Evolutionary conservation across 2,888 invertebrate species (phyloP), one percentile per base, ranked within the genome.

Genomic region (Sinodicranocentrus sp.): DNA sequence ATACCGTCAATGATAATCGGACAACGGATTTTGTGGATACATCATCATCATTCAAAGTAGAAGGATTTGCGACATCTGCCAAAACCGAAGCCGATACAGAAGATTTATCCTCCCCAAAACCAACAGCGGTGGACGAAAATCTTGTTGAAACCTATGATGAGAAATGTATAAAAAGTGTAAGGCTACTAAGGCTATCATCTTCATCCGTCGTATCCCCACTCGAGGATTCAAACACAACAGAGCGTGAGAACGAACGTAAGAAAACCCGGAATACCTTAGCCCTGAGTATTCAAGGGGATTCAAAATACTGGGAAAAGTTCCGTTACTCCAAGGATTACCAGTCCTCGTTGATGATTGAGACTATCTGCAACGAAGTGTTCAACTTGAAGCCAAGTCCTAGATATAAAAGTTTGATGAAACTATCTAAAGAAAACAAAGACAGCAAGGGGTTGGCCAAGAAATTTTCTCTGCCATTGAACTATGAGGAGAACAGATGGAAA

Each of bases 281-380:
- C 44, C 59, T 77, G 43, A 68, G 77, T 25, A 78, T 78, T 52
- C 78, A 70, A 28, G 61, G 70, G 26, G 78, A 78, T 52, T 63
- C 78, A 33, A 48, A 78, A 13, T 78, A 78, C 70, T 78, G 78
- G 78, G 78, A 78, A 70, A 78, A 78, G 78, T 78, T 78, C 39
- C 78, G 78, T 43, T 61, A 70, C 52, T 78, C 78, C 25, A 78
- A 78, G 70, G 78, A 78, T 78, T 78, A 78, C 61, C 78, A 78
- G 48, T 78, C 78, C 0, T 78, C 78, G 2, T 61, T 78, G 25
- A 70, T 78, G 70, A 78, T 78, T 17, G 78, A 78, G 43, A 61
- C 61, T 19, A 78, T 78, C 28, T 78, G 78, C 23, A 78, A 78
- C 61, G 78, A 78, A 70, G 78, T 78, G 44, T 78, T 78, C 43